Conservation (phyloP, 2,888 invertebrate genomes). For the Standfussiana lucernea region DNA sequence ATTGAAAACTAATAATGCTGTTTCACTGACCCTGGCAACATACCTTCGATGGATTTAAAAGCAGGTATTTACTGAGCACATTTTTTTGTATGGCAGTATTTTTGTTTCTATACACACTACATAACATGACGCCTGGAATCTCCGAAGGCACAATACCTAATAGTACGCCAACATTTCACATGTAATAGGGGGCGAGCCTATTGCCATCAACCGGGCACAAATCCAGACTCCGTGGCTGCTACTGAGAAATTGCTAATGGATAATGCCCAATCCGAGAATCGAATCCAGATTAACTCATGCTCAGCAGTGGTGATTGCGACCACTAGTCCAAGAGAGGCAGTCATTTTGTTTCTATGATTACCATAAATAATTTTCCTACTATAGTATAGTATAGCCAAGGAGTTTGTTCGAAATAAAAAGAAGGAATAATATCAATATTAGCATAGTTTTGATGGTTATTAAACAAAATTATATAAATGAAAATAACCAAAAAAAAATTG, state of each 20-base stretch:
- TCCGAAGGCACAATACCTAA: too few species aligned
- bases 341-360: not conserved
- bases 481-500: too few species aligned
- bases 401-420: too few species aligned
- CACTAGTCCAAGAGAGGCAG: too few species aligned
- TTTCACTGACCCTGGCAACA: constrained; percentile 51
- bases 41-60: constrained; percentile 11
- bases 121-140: too few species aligned
- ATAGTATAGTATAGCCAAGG: too few species aligned
- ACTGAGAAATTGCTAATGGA: not conserved
- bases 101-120: not conserved
- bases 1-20: constrained; percentile 43
- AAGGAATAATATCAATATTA: too few species aligned
- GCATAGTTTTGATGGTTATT: too few species aligned
- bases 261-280: not conserved
- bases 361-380: not conserved
- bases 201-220: not conserved
- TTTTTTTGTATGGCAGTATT: not conserved
- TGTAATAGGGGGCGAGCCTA: not conserved
- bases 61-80: constrained; percentile 6
- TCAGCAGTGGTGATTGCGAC: too few species aligned
- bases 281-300: not conserved
- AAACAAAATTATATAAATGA: too few species aligned
- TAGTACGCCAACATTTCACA: not conserved
- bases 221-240: not conserved